Evolutionary conservation across 2,797 vertebrate species (phyloP).

Genomic region (Pipistrellus kuhlii): DNA sequence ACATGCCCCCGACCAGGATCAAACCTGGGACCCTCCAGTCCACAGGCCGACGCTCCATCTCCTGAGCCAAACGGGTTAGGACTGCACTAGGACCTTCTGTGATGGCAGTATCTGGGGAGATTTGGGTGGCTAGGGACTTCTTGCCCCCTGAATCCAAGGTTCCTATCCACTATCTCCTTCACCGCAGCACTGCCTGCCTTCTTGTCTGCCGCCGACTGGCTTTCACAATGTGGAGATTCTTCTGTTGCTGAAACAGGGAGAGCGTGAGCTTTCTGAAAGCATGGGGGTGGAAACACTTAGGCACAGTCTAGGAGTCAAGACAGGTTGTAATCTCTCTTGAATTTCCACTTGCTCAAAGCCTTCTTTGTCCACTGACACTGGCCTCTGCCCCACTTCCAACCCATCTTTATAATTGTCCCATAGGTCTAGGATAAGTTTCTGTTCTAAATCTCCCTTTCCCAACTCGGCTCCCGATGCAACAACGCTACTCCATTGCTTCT

Average conservation of each 20-base stretch:
- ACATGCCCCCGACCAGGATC: too few species aligned
- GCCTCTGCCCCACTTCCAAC: not conserved
- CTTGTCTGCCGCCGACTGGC: not conserved
- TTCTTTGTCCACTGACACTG: constrained; percentile 30
- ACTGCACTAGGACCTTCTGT: not conserved
- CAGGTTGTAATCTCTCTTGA: constrained; percentile 49
- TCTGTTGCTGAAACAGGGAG: constrained; percentile 38
- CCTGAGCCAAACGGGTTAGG: too few species aligned
- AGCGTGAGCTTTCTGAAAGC: constrained; percentile 30
- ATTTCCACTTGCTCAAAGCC: constrained; percentile 64
- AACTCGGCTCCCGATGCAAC: not conserved
- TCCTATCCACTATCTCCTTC: not conserved
- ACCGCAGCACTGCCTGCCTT: not conserved
- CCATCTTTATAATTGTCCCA: not conserved
- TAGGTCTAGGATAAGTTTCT: constrained; percentile 23
- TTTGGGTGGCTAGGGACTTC: not conserved
- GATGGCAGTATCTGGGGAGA: constrained; percentile 44
- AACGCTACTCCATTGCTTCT: constrained; percentile 3
- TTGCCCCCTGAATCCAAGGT: not conserved
- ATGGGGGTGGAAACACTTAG: constrained; percentile 17
- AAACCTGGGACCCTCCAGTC: too few species aligned
- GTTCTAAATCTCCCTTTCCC: not conserved
- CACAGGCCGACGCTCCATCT: too few species aligned
- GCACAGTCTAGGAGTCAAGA: not conserved
- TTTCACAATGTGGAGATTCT: constrained; percentile 2